Conservation (phyloP, 1,140 invertebrate species). For the Bombus waltoni region DNA sequence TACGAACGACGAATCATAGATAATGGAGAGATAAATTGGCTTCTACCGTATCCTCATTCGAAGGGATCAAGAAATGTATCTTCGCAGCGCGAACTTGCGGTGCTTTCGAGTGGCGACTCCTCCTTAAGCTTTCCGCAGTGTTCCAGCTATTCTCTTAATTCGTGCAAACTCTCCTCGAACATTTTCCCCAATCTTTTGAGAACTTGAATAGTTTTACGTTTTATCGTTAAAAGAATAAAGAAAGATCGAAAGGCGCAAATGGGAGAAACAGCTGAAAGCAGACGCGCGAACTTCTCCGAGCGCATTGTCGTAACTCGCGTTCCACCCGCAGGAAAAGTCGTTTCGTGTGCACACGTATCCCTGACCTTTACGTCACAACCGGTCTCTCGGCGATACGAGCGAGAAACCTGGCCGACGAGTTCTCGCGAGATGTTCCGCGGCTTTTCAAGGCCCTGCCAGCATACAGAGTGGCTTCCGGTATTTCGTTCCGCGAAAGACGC, state of each 20-base stretch:
- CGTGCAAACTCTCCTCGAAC: neutral
- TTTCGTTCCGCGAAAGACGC: slow-evolving; percentile 41
- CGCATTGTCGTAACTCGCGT: slow-evolving; percentile 11
- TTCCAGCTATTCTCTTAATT: no score
- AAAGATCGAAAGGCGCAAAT: neutral
- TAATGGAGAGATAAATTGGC: no score
- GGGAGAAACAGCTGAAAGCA: no score
- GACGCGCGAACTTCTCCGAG: neutral
- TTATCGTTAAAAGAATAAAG: neutral
- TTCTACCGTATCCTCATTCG: no score
- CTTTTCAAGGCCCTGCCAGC: slow-evolving; percentile 23
- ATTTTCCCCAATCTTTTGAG: neutral
- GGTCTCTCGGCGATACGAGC: slow-evolving; percentile 35
- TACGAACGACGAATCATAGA: no score
- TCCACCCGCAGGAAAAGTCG: slow-evolving; percentile 47
- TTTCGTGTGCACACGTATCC: slow-evolving; percentile 42
- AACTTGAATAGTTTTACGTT: no score
- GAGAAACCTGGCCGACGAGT: slow-evolving; percentile 55
- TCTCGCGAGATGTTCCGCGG: slow-evolving; percentile 45
- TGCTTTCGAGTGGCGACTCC: no score
- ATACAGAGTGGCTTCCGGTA: slow-evolving; percentile 56
- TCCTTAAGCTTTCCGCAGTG: neutral
- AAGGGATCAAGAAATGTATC: no score
- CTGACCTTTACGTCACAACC: slow-evolving; percentile 73
- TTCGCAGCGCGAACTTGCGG: no score